phyloP scores from a whole-genome alignment of 2,888 invertebrate species.

The Hirtodrosophila alboralis region DNA sequence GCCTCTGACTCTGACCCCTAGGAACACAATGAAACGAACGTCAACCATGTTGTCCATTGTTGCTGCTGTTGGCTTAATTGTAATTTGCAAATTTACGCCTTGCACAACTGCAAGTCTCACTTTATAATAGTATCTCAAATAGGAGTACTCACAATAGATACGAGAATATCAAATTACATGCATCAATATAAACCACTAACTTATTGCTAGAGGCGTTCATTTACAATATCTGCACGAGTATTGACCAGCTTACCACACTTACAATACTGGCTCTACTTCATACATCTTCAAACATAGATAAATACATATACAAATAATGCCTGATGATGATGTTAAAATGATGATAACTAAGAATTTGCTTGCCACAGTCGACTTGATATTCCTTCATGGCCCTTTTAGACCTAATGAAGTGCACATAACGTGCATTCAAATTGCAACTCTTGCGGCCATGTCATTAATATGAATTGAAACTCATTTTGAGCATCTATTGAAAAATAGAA shows the following conservation, averaged over 20 bases:
- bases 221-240: not conserved
- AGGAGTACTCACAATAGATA: constrained; percentile 14
- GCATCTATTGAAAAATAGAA: constrained; percentile 8
- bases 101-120: constrained; percentile 31
- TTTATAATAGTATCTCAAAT: constrained; percentile 22
- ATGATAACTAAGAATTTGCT: constrained; percentile 39
- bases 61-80: constrained; percentile 52
- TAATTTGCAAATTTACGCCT: constrained; percentile 51
- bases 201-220: not conserved
- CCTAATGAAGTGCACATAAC: constrained; percentile 46
- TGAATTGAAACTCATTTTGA: constrained; percentile 13
- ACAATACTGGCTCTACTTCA: not conserved
- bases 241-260: constrained; percentile 1
- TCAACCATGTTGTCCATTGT: constrained; percentile 25
- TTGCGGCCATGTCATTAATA: constrained; percentile 59
- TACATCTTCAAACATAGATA: constrained; percentile 3
- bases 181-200: constrained; percentile 37
- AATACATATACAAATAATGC: constrained; percentile 3
- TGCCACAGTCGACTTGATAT: constrained; percentile 15
- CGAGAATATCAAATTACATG: constrained; percentile 39
- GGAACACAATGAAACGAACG: constrained; percentile 31
- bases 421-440: constrained; percentile 36
- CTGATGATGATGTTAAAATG: constrained; percentile 7
- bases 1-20: constrained; percentile 6
- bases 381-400: constrained; percentile 3